Evolutionary conservation across 2,888 invertebrate genomes (phyloP).

Genomic region (Oligia fasciuncula): DNA sequence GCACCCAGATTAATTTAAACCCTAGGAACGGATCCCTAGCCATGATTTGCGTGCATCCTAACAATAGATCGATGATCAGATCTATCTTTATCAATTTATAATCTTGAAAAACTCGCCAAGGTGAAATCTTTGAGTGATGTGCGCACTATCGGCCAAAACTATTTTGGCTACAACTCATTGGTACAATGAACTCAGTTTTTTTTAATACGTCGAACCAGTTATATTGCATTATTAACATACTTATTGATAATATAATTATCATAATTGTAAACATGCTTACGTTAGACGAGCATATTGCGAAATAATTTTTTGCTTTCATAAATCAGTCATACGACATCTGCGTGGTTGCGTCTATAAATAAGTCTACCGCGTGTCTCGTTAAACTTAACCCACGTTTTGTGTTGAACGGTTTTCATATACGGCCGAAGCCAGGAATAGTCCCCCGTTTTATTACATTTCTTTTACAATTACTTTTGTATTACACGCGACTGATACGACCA

Average conservation of each 20-base stretch:
- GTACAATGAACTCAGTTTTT: conserved; percentile 45
- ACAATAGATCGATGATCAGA: background rate
- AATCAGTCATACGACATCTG: conserved; percentile 41
- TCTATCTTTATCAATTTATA: conserved; percentile 10
- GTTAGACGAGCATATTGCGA: conserved; percentile 23
- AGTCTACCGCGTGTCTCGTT: conserved; percentile 26
- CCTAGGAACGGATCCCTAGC: too few species aligned
- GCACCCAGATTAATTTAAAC: background rate
- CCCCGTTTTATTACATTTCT: background rate
- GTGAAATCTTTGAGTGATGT: conserved; percentile 46
- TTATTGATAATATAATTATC: background rate
- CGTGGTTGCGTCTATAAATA: conserved; percentile 37
- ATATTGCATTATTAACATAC: conserved; percentile 14
- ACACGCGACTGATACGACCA: background rate
- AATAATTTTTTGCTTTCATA: conserved; percentile 27
- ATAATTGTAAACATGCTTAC: background rate
- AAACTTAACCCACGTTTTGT: conserved; percentile 37
- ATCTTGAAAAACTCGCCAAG: conserved; percentile 23
- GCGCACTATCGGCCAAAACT: conserved; percentile 45
- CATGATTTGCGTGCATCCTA: background rate
- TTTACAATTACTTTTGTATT: background rate
- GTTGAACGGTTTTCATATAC: conserved; percentile 1
- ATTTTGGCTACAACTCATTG: conserved; percentile 39
- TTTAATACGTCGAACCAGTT: conserved; percentile 2
- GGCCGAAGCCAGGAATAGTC: background rate